Conservation (phyloP, 2,888 invertebrate genomes). For the Synergus gifuensis region DNA sequence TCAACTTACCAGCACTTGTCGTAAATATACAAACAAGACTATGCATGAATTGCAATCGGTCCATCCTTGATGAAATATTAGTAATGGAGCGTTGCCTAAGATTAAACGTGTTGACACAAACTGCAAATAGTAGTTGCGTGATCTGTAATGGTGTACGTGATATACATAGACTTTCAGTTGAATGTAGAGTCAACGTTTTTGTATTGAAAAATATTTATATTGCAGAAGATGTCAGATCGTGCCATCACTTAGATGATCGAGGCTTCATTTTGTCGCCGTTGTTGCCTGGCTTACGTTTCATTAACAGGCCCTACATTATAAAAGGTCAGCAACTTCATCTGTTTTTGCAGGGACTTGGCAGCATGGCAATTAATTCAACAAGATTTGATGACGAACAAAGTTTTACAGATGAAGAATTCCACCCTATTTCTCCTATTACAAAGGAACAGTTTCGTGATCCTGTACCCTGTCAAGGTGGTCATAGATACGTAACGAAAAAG, state of each 20-base stretch:
- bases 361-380: slow-evolving; percentile 34
- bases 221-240: no score
- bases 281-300: no score
- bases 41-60: slow-evolving; percentile 53
- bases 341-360: slow-evolving; percentile 46
- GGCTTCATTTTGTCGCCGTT: no score
- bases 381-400: slow-evolving; percentile 46
- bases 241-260: no score
- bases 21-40: slow-evolving; percentile 46
- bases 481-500: no score
- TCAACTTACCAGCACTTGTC: slow-evolving; percentile 36
- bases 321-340: slow-evolving; percentile 47
- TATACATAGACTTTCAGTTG: no score
- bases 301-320: no score
- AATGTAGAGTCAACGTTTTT: no score
- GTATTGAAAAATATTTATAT: no score
- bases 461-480: no score
- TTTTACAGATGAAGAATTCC: slow-evolving; percentile 49
- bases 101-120: slow-evolving; percentile 52
- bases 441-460: no score
- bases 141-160: no score
- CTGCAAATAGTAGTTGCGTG: slow-evolving; percentile 37
- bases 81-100: slow-evolving; percentile 43
- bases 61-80: slow-evolving; percentile 46
- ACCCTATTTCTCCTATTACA: slow-evolving; percentile 43